Evolutionary conservation across 2,113 vertebrate genomes (phyloP).

Genomic region (Platycercus adscitus): DNA sequence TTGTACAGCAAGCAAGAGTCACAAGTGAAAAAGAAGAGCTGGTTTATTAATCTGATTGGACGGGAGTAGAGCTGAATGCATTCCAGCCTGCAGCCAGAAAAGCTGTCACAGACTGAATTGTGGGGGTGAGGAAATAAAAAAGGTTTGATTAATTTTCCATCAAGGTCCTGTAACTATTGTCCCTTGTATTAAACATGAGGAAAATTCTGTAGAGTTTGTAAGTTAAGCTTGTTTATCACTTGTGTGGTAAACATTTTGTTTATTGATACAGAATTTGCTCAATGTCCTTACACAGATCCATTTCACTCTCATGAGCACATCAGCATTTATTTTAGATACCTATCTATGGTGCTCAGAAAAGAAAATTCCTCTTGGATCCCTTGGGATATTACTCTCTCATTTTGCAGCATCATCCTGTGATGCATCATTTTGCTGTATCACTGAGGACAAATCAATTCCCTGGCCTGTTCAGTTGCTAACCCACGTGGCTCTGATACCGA

Average conservation of each 20-base stretch:
- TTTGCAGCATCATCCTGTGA: slow-evolving; percentile 4
- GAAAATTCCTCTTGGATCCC: background rate
- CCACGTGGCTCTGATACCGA: background rate
- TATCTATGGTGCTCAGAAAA: background rate
- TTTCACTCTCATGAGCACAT: background rate
- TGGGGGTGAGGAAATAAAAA: background rate
- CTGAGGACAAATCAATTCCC: background rate
- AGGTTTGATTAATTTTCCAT: background rate
- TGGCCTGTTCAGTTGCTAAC: background rate
- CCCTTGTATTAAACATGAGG: background rate
- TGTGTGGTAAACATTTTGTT: background rate
- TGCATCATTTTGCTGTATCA: background rate
- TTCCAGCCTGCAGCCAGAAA: background rate
- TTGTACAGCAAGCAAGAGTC: background rate
- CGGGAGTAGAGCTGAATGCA: background rate
- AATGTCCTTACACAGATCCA: background rate
- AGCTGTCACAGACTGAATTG: background rate
- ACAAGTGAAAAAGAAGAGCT: background rate
- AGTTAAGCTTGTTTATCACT: background rate
- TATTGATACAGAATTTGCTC: background rate
- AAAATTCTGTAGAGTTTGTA: background rate
- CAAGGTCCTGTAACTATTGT: background rate
- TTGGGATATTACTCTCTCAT: background rate
- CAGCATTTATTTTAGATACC: background rate
- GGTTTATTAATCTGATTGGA: background rate